Conservation (phyloP, 2,113 vertebrate genomes). For the Petaurus breviceps region DNA sequence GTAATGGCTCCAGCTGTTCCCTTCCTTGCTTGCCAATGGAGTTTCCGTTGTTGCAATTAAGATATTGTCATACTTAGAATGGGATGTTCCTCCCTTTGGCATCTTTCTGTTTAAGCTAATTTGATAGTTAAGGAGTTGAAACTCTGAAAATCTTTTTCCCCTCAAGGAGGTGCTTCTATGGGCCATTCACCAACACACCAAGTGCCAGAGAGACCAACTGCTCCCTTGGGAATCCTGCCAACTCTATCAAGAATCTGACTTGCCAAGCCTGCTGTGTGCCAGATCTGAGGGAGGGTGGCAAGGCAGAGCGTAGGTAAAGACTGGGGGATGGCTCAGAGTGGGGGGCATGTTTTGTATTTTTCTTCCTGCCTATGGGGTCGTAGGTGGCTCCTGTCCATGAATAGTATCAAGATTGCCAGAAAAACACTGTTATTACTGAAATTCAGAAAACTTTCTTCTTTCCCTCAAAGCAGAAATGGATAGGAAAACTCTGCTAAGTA, state of each 20-base stretch:
- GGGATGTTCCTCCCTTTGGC: not conserved
- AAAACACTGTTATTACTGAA: constrained; percentile 43
- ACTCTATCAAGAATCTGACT: fast-evolving
- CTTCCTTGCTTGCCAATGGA: not conserved
- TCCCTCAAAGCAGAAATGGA: constrained; percentile 52
- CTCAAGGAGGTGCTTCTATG: not conserved
- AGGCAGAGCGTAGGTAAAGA: not conserved
- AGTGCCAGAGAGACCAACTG: not conserved
- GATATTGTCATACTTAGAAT: not conserved
- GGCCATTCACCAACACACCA: not conserved
- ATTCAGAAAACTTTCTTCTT: constrained; percentile 37
- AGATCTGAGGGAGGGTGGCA: not conserved
- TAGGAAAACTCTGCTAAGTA: constrained; percentile 49
- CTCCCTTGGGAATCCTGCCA: not conserved
- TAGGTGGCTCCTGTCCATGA: not conserved
- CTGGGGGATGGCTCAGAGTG: not conserved
- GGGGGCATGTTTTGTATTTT: not conserved
- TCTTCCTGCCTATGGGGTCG: not conserved
- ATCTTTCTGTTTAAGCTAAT: not conserved
- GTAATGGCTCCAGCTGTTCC: not conserved
- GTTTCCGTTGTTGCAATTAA: not conserved
- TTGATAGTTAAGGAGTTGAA: not conserved
- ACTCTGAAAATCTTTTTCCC: not conserved
- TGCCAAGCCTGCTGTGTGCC: fast-evolving
- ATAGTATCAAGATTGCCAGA: not conserved